Evolutionary conservation across 2,113 vertebrate genomes (phyloP).

Genomic region (Nothobranchius kuhntae): DNA sequence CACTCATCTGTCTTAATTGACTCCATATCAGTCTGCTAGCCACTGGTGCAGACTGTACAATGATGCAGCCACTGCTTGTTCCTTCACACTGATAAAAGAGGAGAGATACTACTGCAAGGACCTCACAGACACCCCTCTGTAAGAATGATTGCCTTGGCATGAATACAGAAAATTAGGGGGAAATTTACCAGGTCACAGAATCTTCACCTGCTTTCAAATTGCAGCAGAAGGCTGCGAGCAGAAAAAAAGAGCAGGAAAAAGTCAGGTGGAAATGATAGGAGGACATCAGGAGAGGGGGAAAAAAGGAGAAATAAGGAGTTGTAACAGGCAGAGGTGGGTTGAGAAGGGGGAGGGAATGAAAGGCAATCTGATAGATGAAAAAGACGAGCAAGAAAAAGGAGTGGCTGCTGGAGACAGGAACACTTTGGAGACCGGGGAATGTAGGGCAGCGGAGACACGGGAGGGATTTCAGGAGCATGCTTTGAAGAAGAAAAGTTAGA

Average conservation of each 20-base stretch:
- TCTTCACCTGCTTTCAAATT: slow-evolving; percentile 42
- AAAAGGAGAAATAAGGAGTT: neutral
- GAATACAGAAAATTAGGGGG: slow-evolving; percentile 64
- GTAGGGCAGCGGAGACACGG: slow-evolving; percentile 55
- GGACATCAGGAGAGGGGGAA: slow-evolving; percentile 39
- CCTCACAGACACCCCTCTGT: slow-evolving; percentile 32
- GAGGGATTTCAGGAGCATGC: slow-evolving; percentile 47
- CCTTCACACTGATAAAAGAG: slow-evolving; percentile 38
- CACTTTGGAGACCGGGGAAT: slow-evolving; percentile 60
- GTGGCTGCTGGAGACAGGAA: slow-evolving; percentile 62
- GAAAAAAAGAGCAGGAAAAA: slow-evolving; percentile 35
- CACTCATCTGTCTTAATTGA: slow-evolving; percentile 61
- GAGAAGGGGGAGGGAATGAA: slow-evolving; percentile 50
- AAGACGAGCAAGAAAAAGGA: slow-evolving; percentile 58
- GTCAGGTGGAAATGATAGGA: slow-evolving; percentile 33
- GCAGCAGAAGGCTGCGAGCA: slow-evolving; percentile 32
- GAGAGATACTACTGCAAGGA: slow-evolving; percentile 27
- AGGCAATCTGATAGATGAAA: slow-evolving; percentile 62
- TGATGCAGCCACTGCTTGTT: slow-evolving; percentile 30
- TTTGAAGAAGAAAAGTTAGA: slow-evolving; percentile 54
- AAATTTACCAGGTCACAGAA: slow-evolving; percentile 59
- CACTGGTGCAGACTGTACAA: slow-evolving; percentile 38
- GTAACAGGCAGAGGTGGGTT: slow-evolving; percentile 38
- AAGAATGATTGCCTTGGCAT: slow-evolving; percentile 51
- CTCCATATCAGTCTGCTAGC: slow-evolving; percentile 40